These are phyloP conservation scores for Stenopsyche tienmushanensis DNA, from an alignment of 1,140 invertebrate genomes.

Conservation along the genomic window DNA sequence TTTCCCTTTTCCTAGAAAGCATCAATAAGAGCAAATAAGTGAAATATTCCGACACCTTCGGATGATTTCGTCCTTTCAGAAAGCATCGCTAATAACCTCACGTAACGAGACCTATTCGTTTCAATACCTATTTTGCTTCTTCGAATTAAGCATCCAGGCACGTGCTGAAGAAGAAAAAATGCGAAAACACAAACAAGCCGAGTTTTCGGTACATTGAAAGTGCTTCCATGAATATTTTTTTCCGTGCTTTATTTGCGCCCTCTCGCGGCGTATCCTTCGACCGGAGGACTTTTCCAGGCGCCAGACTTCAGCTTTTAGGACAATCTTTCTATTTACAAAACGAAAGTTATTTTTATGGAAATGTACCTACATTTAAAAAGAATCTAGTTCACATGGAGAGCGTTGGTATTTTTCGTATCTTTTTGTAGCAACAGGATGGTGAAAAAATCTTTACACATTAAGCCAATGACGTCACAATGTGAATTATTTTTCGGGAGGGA, in stretches of 20 bases:
- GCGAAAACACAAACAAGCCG: not conserved
- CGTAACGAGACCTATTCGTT: not conserved
- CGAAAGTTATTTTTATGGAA: slow-evolving; percentile 17
- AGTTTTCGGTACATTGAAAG: not conserved
- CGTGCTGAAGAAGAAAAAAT: not conserved
- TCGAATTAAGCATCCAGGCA: not conserved
- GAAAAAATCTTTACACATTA: too few relatives aligned
- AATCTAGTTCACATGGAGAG: too few relatives aligned
- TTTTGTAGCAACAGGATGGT: too few relatives aligned
- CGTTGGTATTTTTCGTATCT: too few relatives aligned
- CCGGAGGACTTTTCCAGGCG: slow-evolving; percentile 3
- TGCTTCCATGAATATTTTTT: slow-evolving; percentile 11
- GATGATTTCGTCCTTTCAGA: too few relatives aligned
- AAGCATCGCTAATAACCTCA: not conserved
- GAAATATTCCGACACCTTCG: too few relatives aligned
- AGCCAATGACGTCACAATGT: too few relatives aligned
- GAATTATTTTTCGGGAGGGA: too few relatives aligned
- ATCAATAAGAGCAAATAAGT: too few relatives aligned
- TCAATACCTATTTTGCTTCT: not conserved
- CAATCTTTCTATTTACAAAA: slow-evolving; percentile 19
- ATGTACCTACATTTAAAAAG: slow-evolving; percentile 4
- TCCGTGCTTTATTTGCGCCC: slow-evolving; percentile 8
- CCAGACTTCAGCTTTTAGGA: slow-evolving; percentile 17
- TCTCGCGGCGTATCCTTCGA: not conserved
- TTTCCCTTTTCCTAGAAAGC: too few relatives aligned